A percentile compares a stretch with the other conserved stretches of the same genome.
These are phyloP conservation scores for Aleiodes testaceus DNA, from an alignment of 2,888 invertebrate genomes.

Conservation along the genomic window DNA sequence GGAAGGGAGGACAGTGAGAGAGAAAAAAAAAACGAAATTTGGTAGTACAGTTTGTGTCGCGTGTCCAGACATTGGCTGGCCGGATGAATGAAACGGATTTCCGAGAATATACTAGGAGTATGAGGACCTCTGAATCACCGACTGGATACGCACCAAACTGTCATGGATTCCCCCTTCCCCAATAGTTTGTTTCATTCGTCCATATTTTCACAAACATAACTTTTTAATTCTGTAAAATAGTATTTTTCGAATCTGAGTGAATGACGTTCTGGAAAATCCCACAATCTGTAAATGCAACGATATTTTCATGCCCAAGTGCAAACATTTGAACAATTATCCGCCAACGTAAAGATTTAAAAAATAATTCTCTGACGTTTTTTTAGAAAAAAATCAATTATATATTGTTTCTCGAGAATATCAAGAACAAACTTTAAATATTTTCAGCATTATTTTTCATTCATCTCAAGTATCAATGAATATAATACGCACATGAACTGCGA, in stretches of 20 bases:
- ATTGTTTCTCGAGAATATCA: too few species aligned
- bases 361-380: too few species aligned
- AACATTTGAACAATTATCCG: background rate
- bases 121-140: slow-evolving; percentile 41
- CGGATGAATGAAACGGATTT: slow-evolving; percentile 64
- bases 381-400: too few species aligned
- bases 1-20: background rate
- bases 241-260: background rate
- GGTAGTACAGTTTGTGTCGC: slow-evolving; percentile 7
- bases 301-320: slow-evolving; percentile 2
- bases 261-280: slow-evolving; percentile 24
- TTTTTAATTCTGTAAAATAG: slow-evolving; percentile 9
- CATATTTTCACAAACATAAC: background rate
- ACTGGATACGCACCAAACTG: slow-evolving; percentile 15
- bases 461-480: too few species aligned
- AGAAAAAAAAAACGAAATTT: background rate
- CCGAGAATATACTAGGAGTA: slow-evolving; percentile 47
- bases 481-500: too few species aligned
- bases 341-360: too few species aligned
- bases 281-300: background rate
- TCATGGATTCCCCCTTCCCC: background rate
- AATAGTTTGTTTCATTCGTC: slow-evolving; percentile 1
- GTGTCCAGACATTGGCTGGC: slow-evolving; percentile 43
- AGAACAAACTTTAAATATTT: too few species aligned
- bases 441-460: too few species aligned